Conservation (phyloP, 2,113 vertebrate species). For the Anguilla rostrata region DNA sequence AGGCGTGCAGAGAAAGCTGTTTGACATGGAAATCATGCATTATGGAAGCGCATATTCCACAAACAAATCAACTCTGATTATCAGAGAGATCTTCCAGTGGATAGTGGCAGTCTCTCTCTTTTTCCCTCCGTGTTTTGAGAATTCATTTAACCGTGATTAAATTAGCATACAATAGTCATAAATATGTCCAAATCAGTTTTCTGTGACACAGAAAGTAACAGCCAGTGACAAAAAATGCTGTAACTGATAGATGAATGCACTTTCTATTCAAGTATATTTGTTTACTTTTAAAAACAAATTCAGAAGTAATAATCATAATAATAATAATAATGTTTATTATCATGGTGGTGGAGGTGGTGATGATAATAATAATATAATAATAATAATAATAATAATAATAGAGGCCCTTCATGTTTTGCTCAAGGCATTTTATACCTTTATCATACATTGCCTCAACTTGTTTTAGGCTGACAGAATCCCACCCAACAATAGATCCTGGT, state of each 20-base stretch:
- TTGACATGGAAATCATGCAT: neutral
- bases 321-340: no score
- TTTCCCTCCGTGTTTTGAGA: neutral
- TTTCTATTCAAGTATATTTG: no score
- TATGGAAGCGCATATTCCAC: neutral
- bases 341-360: no score
- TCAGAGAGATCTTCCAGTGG: no score
- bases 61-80: neutral
- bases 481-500: constrained; percentile 2
- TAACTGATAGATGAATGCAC: no score
- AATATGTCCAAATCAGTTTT: no score
- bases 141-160: neutral
- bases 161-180: no score
- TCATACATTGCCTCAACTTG: constrained; percentile 35
- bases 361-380: no score
- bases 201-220: neutral
- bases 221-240: neutral
- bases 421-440: neutral
- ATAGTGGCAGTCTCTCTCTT: neutral
- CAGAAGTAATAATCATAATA: no score
- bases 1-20: neutral
- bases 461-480: constrained; percentile 16
- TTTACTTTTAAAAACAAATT: no score
- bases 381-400: no score
- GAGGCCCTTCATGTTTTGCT: no score